Evolutionary conservation across 2,888 invertebrate genomes (phyloP), one percentile per base, ranked within the genome.

Genomic region (Atherix ibis): DNA sequence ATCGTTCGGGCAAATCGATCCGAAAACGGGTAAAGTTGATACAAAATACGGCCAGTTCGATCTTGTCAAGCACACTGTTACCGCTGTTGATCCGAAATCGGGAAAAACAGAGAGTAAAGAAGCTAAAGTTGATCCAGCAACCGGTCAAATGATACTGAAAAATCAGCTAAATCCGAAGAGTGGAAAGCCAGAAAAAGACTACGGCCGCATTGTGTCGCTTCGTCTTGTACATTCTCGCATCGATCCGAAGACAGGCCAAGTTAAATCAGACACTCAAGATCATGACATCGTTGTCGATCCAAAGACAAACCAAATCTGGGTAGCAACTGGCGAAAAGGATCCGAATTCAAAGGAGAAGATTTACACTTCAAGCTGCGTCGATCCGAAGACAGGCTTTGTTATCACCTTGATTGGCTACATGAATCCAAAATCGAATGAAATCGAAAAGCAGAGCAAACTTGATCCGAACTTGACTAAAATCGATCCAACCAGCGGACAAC

Each of bases 41-140:
- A 77, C 77, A 0, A 78, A 78, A 49, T 78, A 77, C 43, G 78
- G 78, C 12, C 73, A 76, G 49, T 73, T 75, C 40, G 76, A 78
- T 56, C 66, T 76, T 16, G 64, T 76, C 2, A 70, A 70, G 48
- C 76, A 76, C 43, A 76, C 76, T 2, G 68, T 78, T 5, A 74
- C 73, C 2, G 73, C 69, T 44, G 67, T 67, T 27, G 78, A 78
- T 54, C 74, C 76, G 1, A 78, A 77, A 54, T 71, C 73, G 2
- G 74, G 75, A 18, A 76, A 76, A 56, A 67, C 70, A 8, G 74
- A 75, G 46, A 67, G 69, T 32, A 72, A 70, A 45, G 73, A 75
- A 34, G 69, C 75, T 5, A 71, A 73, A 48, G 68, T 75, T 13
- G 78, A 78, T 47, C 71, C 75, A 1, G 53, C 66, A 12, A 73